These are phyloP conservation scores for Penelope pileata DNA, from an alignment of 2,113 vertebrate species.

Conservation along the genomic window DNA sequence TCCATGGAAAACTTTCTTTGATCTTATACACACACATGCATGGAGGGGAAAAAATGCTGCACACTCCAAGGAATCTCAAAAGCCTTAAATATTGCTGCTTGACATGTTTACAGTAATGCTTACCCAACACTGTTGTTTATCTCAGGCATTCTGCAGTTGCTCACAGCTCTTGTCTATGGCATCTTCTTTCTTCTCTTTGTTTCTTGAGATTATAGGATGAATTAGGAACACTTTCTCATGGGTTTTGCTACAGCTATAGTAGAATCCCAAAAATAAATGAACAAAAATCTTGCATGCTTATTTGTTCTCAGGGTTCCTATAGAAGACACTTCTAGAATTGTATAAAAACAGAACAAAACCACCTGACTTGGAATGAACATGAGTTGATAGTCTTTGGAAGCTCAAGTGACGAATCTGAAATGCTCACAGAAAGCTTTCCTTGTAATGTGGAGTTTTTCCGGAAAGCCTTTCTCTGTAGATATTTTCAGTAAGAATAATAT, in stretches of 20 bases:
- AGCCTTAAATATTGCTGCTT: not conserved
- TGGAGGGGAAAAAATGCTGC: not conserved
- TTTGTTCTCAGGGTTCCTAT: not conserved
- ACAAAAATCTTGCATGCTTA: not conserved
- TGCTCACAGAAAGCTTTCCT: not conserved
- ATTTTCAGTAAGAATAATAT: not conserved
- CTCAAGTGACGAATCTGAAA: not conserved
- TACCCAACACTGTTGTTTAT: not conserved
- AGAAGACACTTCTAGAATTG: not conserved
- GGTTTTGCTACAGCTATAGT: not conserved
- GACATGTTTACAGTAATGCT: not conserved
- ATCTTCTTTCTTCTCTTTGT: not conserved
- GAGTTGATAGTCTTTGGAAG: not conserved
- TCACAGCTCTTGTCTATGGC: fast-evolving
- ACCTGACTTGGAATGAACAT: not conserved
- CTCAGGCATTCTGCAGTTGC: not conserved
- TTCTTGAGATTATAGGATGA: not conserved
- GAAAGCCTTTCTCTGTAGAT: not conserved
- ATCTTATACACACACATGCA: fast-evolving
- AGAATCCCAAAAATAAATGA: not conserved
- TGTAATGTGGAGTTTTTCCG: not conserved
- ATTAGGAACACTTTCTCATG: not conserved
- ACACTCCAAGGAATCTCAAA: not conserved
- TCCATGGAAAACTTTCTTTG: not conserved
- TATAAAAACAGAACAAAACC: not conserved